These are phyloP conservation scores for Protonibea diacanthus DNA, from an alignment of 2,797 vertebrate genomes.

Conservation along the genomic window DNA sequence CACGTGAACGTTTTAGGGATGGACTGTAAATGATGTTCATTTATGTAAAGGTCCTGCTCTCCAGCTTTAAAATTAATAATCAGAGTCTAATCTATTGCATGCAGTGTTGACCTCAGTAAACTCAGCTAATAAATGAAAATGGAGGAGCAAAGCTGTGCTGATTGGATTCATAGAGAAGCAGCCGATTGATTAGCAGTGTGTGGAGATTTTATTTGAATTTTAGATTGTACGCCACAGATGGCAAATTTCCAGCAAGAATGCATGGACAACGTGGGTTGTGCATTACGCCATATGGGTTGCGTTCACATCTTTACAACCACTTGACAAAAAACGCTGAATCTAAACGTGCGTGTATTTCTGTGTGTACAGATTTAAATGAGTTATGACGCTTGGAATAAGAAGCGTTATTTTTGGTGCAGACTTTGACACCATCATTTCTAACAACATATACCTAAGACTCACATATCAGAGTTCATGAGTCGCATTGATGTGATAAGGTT, in stretches of 20 bases:
- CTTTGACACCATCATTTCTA: neutral
- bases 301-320: neutral
- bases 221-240: neutral
- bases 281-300: neutral
- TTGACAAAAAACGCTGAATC: neutral
- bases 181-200: too few species aligned
- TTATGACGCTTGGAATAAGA: neutral
- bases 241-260: neutral
- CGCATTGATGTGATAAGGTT: neutral
- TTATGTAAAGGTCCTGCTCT: too few species aligned
- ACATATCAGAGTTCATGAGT: neutral
- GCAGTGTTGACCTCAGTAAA: neutral
- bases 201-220: neutral
- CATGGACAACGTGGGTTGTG: neutral
- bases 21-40: too few species aligned
- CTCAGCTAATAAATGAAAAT: neutral
- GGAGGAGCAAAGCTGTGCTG: neutral
- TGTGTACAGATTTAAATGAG: neutral
- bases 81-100: too few species aligned
- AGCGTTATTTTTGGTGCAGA: fast-evolving
- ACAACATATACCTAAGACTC: neutral
- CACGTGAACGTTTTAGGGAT: too few species aligned
- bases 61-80: too few species aligned
- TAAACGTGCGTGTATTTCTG: neutral
- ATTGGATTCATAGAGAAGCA: neutral